Base-by-base conservation (phyloP, 2,888 invertebrate species). In the Sinohyriopsis cumingii region DNA sequence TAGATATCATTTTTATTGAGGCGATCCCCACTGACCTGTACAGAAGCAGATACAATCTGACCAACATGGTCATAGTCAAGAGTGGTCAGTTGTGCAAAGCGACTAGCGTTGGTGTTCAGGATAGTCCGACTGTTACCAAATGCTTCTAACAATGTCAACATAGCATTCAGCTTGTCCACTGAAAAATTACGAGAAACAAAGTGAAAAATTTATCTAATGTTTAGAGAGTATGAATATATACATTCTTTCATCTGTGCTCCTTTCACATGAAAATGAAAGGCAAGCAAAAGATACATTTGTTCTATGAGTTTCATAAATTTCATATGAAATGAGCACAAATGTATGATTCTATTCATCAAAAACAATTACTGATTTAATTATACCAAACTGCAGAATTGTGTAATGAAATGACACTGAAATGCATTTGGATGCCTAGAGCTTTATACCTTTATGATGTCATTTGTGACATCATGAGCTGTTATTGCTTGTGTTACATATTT, bases 21-120 rank as follows among this genome's bases (percentile, higher is more conserved):
- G 45, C 45, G 1, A 12, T 45, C 45, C 20, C 45, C 1, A 62
- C 65, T 84, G 86, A 93, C 95, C 92, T 98, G 97, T 54, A 97
- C 92, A 1, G 96, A 96, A 0, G 96, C 96, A 0, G 96, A 96
- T 4, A 95, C 95, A 68, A 98, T 93, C 80, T 95, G 94, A 45
- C 97, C 97, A 62, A 95, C 94, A 85, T 97, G 96, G 91, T 98
- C 98, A 90, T 97, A 97, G 90, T 98, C 98, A 80, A 99, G 91
- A 68, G 96, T 96, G 81, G 96, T 94, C n/a, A 98, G 92, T 82
- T 96, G 96, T 3, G 97, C 95, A 90, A 95, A 96, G 67, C 97
- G 93, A 0, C 97, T 96, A 19, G 97, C 96, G 91, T 96, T 95
- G 12, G 93, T 91, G 90, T 98, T 97, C 84, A 96, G 93, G 60